phyloP scores from a whole-genome alignment of 2,888 invertebrate species.

The Callyntrura sp. region DNA sequence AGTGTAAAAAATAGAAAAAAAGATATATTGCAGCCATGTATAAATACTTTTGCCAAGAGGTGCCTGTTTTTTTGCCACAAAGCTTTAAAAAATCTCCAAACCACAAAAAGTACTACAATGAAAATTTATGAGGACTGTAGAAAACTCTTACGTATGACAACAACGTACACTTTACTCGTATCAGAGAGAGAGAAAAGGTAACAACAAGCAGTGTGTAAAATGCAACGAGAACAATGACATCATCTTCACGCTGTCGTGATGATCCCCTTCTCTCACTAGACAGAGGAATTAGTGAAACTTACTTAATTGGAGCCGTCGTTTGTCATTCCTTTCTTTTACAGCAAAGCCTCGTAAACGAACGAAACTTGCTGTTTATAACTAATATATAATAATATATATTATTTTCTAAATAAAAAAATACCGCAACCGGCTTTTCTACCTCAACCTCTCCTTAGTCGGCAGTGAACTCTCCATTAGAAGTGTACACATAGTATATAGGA shows the following conservation, averaged over 20 bases:
- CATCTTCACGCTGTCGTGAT: constrained; percentile 13
- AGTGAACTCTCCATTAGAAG: background rate
- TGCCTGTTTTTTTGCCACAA: constrained; percentile 33
- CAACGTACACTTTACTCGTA: background rate
- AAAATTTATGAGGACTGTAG: constrained; percentile 57
- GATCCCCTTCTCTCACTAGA: constrained; percentile 9
- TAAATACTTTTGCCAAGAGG: constrained; percentile 14
- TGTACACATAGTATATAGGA: too few relatives aligned
- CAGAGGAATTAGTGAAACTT: constrained; percentile 54
- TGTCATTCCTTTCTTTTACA: constrained; percentile 45
- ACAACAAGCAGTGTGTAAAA: background rate
- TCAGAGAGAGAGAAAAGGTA: background rate
- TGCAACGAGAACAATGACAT: constrained; percentile 60
- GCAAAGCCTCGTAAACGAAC: background rate
- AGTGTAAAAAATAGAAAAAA: background rate
- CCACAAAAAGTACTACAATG: constrained; percentile 50
- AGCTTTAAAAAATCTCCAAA: constrained; percentile 14
- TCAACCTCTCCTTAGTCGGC: background rate
- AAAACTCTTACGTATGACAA: constrained; percentile 18
- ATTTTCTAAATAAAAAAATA: constrained; percentile 14
- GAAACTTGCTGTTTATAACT: constrained; percentile 19
- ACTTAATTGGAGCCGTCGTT: constrained; percentile 63
- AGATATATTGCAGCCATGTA: background rate
- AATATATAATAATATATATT: constrained; percentile 1
- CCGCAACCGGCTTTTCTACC: constrained; percentile 1